phyloP scores from a whole-genome alignment of 2,113 vertebrate species.

The Microtus montanus region DNA sequence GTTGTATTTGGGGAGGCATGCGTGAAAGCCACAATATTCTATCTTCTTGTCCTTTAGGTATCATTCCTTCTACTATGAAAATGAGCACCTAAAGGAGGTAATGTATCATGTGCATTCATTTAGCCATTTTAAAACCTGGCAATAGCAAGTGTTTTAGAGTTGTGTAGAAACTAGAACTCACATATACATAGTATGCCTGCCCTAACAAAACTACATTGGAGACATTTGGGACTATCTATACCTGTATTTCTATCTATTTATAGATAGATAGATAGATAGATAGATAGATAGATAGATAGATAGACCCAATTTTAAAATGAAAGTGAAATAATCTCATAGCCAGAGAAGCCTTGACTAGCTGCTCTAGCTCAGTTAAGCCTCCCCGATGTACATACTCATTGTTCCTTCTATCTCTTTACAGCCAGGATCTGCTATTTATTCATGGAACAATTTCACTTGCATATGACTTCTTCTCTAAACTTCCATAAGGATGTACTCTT shows the following conservation, averaged over 20 bases:
- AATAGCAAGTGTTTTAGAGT: neutral
- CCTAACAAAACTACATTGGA: neutral
- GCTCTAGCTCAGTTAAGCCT: no score
- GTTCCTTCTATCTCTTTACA: no score
- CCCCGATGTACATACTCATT: no score
- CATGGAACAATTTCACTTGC: no score
- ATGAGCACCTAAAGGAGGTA: neutral
- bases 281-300: no score
- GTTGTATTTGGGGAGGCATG: neutral
- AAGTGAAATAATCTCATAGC: no score
- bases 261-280: no score
- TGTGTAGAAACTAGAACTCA: neutral
- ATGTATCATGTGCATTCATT: neutral
- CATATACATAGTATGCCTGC: neutral
- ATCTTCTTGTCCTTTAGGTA: neutral
- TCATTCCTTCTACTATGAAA: neutral
- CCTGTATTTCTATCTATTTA: neutral
- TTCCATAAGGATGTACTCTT: no score
- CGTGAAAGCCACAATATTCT: neutral
- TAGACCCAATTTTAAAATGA: no score
- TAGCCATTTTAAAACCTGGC: slow-evolving; percentile 8
- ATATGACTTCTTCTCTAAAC: no score
- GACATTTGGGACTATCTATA: neutral
- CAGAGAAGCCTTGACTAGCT: no score
- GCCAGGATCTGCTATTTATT: no score